Evolutionary conservation across 2,888 invertebrate species (phyloP), one percentile per base, ranked within the genome.

Genomic region (Tachystola acroxantha): DNA sequence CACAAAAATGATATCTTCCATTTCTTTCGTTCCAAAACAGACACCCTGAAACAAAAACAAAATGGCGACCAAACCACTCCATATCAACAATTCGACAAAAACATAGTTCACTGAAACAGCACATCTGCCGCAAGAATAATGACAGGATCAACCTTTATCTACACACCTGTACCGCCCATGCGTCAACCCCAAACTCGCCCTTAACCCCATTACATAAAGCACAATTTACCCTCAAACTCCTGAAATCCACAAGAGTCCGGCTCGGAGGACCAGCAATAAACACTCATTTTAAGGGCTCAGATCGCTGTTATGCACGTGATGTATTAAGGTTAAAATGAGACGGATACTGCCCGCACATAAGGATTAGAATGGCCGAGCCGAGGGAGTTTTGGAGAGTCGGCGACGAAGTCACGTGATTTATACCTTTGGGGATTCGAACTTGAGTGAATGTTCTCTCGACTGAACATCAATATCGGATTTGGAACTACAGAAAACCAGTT

Each of bases 221-320:
- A 45, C 51, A 64, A 58, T 69, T 71, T 66, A 32, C 42, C 43
- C 39, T 29, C 33, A 39, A 43, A 32, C 42, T 43, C 39, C 30
- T 32, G 39, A 43, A 45, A 46, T 48, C 47, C 52, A 48, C 57
- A 53, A 49, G 53, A 67, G 67, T 77, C 72, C 67, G 63, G 58
- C 63, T 66, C 50, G 58, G 64, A 73, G 76, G 75, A 72, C 63
- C 68, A 68, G 72, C 72, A 66, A 82, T 85, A 85, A 84, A 84
- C 81, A 81, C 81, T 81, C 74, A 74, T 85, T 81, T 74, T 64
- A 65, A 61, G 57, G 63, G 75, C 75, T 81, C 69, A 73, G 66
- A 60, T 62, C 57, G 69, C 67, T 75, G 71, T 73, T 66, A 62
- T 58, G 57, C 44, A 54, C 51, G 66, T 80, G 80, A 82, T 74